Percentiles rank a stretch among this genome's conserved stretches.
phyloP scores from a whole-genome alignment of 2,113 vertebrate species.

The Tachycineta bicolor region DNA sequence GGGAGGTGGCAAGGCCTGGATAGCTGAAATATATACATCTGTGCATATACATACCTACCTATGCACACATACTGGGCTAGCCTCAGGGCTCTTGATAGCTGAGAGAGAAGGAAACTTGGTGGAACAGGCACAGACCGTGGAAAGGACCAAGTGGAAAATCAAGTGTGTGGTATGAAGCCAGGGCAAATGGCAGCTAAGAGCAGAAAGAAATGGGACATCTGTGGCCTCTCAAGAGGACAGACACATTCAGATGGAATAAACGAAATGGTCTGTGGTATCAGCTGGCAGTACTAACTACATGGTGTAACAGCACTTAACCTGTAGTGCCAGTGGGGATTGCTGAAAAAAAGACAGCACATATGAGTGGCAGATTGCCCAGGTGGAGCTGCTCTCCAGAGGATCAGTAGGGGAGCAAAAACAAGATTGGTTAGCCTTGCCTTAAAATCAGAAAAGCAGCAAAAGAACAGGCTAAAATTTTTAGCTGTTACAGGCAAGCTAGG shows the following conservation, averaged over 20 bases:
- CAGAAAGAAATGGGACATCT: not conserved
- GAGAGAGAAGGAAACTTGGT: not conserved
- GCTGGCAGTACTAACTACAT: not conserved
- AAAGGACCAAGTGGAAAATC: not conserved
- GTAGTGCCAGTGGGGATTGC: not conserved
- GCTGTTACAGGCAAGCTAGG: not conserved
- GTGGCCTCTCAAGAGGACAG: not conserved
- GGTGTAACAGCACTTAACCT: not conserved
- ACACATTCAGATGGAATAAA: not conserved
- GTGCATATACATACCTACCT: too few species aligned
- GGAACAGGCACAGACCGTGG: not conserved
- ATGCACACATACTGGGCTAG: not conserved
- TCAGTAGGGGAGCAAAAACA: not conserved
- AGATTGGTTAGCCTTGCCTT: not conserved
- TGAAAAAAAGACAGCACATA: not conserved
- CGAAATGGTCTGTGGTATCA: not conserved
- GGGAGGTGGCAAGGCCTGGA: not conserved
- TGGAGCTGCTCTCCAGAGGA: not conserved
- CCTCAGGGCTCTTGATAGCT: not conserved
- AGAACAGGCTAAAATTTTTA: not conserved
- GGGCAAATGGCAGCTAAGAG: fast-evolving
- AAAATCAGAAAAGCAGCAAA: not conserved
- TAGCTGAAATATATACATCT: not conserved
- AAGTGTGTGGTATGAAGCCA: not conserved
- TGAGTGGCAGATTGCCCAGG: not conserved